A percentile compares a stretch with the other conserved stretches of the same genome.
Conservation (phyloP, 2,113 vertebrate genomes). For the Heterochromis multidens region DNA sequence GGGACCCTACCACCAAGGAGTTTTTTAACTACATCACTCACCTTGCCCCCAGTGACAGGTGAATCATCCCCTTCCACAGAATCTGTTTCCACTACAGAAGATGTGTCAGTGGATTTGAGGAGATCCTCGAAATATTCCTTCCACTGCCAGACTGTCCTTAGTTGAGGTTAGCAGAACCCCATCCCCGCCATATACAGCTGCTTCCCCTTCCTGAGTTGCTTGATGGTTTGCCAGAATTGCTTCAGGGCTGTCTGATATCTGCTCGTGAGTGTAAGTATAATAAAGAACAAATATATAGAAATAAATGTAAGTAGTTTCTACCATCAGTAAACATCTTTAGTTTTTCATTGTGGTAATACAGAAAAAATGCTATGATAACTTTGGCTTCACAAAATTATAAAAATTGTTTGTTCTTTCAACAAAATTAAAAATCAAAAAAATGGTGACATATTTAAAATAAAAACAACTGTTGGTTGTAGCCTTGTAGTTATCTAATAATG, state of each 20-base stretch:
- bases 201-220: neutral
- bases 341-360: neutral
- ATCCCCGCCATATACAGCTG: no score
- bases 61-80: no score
- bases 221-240: neutral
- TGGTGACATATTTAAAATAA: neutral
- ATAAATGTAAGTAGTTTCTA: neutral
- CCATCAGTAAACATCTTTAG: neutral
- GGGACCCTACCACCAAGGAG: no score
- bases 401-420: neutral
- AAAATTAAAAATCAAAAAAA: neutral
- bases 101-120: no score
- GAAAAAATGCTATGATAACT: neutral
- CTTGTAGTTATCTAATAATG: no score
- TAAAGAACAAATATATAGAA: neutral
- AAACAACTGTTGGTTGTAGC: neutral
- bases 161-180: no score
- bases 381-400: neutral
- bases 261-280: neutral
- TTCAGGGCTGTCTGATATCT: neutral
- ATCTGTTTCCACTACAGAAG: no score
- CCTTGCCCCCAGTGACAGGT: no score
- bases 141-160: no score
- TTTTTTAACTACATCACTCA: no score
- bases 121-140: no score